A percentile compares a stretch with the other conserved stretches of the same genome.
These are phyloP conservation scores for Athene noctua DNA, from an alignment of 2,113 vertebrate species.

Conservation along the genomic window DNA sequence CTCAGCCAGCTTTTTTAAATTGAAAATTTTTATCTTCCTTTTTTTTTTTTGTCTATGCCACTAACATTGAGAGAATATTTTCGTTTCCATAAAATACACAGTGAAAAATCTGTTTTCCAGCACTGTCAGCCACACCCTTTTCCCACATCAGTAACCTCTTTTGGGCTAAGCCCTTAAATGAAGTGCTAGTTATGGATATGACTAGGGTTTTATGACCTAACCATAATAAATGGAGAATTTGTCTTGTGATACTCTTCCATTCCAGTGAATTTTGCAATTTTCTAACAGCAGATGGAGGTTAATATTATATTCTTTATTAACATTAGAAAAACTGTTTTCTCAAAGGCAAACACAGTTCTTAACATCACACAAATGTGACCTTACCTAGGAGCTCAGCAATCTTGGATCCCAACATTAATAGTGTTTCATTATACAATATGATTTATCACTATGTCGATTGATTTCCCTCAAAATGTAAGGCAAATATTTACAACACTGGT, in stretches of 20 bases:
- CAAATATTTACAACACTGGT: background rate
- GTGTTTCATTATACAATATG: background rate
- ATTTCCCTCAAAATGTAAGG: background rate
- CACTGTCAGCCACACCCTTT: background rate
- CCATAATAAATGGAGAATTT: background rate
- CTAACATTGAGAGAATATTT: background rate
- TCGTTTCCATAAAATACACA: background rate
- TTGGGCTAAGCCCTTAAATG: background rate
- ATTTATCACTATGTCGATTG: background rate
- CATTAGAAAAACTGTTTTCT: background rate
- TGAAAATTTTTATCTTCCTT: background rate
- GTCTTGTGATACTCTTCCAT: background rate
- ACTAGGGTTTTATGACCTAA: background rate
- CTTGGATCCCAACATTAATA: background rate
- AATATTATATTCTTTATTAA: background rate
- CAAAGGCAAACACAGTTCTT: background rate
- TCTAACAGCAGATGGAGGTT: background rate
- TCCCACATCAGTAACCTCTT: background rate
- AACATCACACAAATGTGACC: background rate
- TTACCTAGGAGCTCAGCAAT: background rate
- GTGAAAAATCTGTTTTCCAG: background rate
- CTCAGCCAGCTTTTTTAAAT: background rate
- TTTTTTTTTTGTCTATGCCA: background rate
- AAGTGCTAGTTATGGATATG: background rate
- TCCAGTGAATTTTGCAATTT: slow-evolving; percentile 23